Evolutionary conservation across 2,888 invertebrate genomes (phyloP).

Genomic region (Hetaerina titia): DNA sequence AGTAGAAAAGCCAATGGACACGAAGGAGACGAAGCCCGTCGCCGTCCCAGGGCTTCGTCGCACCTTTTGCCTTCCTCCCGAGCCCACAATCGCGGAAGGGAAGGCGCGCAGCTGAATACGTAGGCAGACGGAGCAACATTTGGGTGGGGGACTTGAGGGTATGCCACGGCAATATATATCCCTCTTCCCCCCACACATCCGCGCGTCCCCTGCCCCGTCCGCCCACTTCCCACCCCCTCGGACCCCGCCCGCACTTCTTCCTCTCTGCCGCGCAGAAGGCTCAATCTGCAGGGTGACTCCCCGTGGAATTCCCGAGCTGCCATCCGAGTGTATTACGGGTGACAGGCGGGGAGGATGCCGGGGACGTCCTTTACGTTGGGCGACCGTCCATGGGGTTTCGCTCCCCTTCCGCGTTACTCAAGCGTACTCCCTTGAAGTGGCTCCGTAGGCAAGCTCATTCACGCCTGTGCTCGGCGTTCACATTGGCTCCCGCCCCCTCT

Average conservation of each 20-base stretch:
- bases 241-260: neutral
- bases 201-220: neutral
- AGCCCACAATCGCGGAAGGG: too few relatives aligned
- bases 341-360: constrained; percentile 4
- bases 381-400: neutral
- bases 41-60: too few relatives aligned
- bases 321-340: constrained; percentile 36
- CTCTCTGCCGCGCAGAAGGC: neutral
- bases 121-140: too few relatives aligned
- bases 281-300: neutral
- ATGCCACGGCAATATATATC: too few relatives aligned
- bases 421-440: neutral
- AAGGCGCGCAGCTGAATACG: too few relatives aligned
- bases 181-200: too few relatives aligned
- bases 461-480: neutral
- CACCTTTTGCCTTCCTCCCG: too few relatives aligned
- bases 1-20: too few relatives aligned
- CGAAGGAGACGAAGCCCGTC: too few relatives aligned
- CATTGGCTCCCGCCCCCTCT: neutral
- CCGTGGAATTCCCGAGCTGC: constrained; percentile 41
- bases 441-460: neutral
- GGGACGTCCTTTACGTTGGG: neutral
- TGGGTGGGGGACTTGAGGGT: too few relatives aligned
- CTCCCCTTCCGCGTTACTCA: neutral
- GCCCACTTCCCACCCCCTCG: neutral